These are phyloP conservation scores for Poeciliopsis turrubarensis DNA, from an alignment of 2,113 vertebrate species.

Conservation along the genomic window DNA sequence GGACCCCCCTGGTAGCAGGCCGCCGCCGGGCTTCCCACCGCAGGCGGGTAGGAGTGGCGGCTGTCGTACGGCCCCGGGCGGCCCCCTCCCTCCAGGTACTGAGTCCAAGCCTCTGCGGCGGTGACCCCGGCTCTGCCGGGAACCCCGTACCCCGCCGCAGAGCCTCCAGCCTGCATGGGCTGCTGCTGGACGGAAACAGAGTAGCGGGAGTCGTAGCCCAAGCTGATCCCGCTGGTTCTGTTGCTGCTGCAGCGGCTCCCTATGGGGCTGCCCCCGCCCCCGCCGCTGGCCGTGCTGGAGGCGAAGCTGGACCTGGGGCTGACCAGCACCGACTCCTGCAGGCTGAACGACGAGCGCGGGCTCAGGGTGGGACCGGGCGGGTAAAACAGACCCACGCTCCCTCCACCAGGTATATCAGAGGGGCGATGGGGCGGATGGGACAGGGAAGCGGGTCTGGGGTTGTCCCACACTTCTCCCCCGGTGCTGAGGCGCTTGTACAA, in stretches of 20 bases:
- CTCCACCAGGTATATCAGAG: slow-evolving; percentile 60
- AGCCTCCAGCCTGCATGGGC: slow-evolving; percentile 58
- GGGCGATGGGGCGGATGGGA: slow-evolving; percentile 74
- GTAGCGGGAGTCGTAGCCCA: slow-evolving; percentile 86
- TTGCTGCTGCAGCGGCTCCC: slow-evolving; percentile 87
- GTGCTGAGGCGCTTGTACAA: slow-evolving; percentile 81
- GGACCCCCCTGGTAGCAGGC: slow-evolving; percentile 66
- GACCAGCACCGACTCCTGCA: slow-evolving; percentile 81
- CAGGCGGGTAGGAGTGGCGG: slow-evolving; percentile 88
- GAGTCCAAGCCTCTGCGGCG: slow-evolving; percentile 77
- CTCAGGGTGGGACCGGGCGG: slow-evolving; percentile 74
- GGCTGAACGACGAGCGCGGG: slow-evolving; percentile 82
- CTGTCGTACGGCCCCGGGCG: slow-evolving; percentile 77
- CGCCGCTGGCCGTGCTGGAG: slow-evolving; percentile 86
- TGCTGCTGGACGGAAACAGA: slow-evolving; percentile 74
- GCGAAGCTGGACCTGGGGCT: slow-evolving; percentile 88
- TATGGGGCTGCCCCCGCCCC: slow-evolving; percentile 84
- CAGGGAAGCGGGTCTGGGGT: slow-evolving; percentile 72
- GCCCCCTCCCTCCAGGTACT: slow-evolving; percentile 73
- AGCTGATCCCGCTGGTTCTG: slow-evolving; percentile 88
- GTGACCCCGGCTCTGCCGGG: slow-evolving; percentile 56
- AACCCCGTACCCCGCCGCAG: slow-evolving; percentile 43
- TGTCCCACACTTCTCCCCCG: slow-evolving; percentile 81
- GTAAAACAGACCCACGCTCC: slow-evolving; percentile 70
- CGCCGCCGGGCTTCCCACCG: slow-evolving; percentile 80